A percentile compares a stretch with the other conserved stretches of the same genome.
Evolutionary conservation across 2,797 vertebrate species (phyloP).

Genomic region (Anguilla anguilla): DNA sequence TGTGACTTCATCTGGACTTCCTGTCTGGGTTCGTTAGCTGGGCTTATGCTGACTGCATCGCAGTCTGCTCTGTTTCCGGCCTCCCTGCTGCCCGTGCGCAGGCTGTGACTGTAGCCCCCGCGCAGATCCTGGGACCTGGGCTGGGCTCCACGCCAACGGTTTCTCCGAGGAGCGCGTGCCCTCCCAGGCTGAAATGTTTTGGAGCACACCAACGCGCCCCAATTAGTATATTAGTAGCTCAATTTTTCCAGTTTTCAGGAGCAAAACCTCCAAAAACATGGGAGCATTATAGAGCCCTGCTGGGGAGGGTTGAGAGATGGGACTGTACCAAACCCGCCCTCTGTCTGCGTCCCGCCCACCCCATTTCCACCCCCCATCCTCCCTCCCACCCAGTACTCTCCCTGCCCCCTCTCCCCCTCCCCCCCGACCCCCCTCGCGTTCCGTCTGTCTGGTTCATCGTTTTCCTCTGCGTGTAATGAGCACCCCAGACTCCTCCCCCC

Average conservation of each 20-base stretch:
- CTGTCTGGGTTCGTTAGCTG: neutral
- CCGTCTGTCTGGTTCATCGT: constrained; percentile 20
- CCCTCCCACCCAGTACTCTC: constrained; percentile 35
- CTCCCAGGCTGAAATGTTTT: no score
- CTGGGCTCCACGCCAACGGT: no score
- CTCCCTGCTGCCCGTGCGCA: no score
- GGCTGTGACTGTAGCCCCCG: no score
- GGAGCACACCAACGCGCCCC: no score
- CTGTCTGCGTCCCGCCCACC: constrained; percentile 33
- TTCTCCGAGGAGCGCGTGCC: no score
- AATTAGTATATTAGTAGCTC: no score
- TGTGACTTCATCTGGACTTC: neutral
- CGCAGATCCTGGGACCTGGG: neutral
- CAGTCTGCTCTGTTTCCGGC: no score
- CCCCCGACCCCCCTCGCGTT: constrained; percentile 40
- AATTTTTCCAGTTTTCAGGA: no score
- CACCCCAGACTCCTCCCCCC: constrained; percentile 63
- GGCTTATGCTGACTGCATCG: no score
- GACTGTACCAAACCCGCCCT: neutral
- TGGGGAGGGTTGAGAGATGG: neutral
- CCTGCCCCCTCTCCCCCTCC: constrained; percentile 5
- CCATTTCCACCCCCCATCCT: constrained; percentile 26
- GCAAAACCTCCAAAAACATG: no score
- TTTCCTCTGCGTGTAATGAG: constrained; percentile 61
- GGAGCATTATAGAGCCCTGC: no score